Percentiles rank a stretch among this genome's conserved stretches.
Conservation (phyloP, 2,797 vertebrate species). For the Tapirus indicus region DNA sequence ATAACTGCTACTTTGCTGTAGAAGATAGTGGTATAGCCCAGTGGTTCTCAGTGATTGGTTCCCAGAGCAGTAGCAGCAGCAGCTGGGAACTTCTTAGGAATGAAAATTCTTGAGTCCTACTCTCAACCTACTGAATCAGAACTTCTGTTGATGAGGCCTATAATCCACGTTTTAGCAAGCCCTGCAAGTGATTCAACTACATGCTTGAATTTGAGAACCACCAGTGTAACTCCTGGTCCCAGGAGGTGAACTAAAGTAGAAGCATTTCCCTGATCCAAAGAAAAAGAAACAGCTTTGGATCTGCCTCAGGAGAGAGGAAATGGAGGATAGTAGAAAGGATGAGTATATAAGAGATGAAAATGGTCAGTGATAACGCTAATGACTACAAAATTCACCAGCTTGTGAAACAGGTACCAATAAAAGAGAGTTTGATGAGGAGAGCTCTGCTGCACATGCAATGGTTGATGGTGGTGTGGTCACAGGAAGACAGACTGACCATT, state of each 20-base stretch:
- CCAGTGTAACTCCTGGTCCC: neutral
- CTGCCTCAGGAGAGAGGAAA: neutral
- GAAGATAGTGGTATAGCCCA: neutral
- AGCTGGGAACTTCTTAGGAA: neutral
- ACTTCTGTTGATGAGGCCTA: neutral
- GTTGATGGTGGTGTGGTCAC: neutral
- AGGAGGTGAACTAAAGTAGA: neutral
- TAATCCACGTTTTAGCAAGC: neutral
- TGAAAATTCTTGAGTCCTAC: neutral
- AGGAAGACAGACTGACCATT: neutral
- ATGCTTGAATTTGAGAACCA: neutral
- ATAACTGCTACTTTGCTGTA: neutral
- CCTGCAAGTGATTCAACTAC: neutral
- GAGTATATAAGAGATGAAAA: neutral
- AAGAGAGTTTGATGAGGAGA: neutral
- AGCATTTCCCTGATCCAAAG: neutral
- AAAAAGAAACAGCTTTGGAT: neutral
- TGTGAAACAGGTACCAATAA: neutral
- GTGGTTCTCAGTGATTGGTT: neutral
- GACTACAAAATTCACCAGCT: neutral
- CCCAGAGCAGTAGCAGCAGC: neutral
- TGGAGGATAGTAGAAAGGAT: neutral
- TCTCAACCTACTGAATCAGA: neutral
- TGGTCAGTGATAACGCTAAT: rapidly evolving
- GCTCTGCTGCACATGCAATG: neutral